Conservation (phyloP, 35 echinoderm and acorn worm genomes). For the Heliocidaris erythrogramma region DNA sequence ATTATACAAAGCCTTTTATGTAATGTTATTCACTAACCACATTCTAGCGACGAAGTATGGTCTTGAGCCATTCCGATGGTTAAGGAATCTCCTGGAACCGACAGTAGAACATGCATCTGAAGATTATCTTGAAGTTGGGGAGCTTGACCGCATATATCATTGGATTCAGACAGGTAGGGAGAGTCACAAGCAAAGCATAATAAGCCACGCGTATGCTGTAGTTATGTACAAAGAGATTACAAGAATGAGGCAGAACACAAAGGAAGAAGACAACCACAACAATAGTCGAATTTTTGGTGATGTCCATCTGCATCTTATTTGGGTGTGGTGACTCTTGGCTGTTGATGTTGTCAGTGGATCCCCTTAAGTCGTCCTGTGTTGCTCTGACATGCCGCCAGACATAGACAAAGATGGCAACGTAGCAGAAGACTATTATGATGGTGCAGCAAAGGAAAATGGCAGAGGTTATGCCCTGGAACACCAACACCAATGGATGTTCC, state of each 20-base stretch:
- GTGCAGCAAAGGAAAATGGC: constrained; percentile 52
- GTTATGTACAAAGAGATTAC: not conserved
- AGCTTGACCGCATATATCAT: constrained; percentile 79
- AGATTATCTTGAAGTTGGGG: constrained; percentile 57
- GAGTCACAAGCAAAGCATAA: constrained; percentile 36
- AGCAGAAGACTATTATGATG: constrained; percentile 45
- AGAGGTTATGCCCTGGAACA: constrained; percentile 15
- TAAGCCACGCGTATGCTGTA: constrained; percentile 20
- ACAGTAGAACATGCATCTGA: constrained; percentile 29
- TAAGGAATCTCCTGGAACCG: constrained; percentile 61
- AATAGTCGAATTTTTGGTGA: too few species aligned
- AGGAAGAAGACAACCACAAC: too few species aligned
- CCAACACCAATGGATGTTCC: not conserved
- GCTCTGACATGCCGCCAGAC: constrained; percentile 57
- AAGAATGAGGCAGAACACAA: too few species aligned
- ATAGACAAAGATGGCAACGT: constrained; percentile 1
- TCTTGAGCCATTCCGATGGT: constrained; percentile 33
- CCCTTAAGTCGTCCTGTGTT: not conserved
- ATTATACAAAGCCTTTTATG: too few species aligned
- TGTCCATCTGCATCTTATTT: not conserved
- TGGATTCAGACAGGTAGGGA: constrained; percentile 73
- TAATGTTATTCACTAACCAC: too few species aligned
- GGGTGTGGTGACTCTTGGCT: not conserved
- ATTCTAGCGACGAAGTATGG: too few species aligned
- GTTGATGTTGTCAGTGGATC: not conserved